Base-by-base conservation (phyloP, 2,797 vertebrate species). In the Melanotaenia trifasciata region DNA sequence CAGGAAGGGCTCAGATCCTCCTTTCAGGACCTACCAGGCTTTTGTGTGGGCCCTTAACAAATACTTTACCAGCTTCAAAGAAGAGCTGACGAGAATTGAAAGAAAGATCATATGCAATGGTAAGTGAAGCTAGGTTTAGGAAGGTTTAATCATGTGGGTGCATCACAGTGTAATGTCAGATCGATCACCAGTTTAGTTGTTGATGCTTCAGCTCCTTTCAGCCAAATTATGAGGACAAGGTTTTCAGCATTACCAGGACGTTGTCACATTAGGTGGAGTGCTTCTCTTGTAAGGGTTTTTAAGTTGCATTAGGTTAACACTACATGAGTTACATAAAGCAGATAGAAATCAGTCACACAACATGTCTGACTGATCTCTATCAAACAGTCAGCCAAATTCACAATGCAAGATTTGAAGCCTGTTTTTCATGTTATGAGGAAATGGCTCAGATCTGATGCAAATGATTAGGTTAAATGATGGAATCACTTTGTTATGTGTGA, bases 41-140 rank as follows among this genome's bases (percentile, higher is more conserved):
- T 99, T 99, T 72, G 97, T 99, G 88, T 98, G 97, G 97, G 97
- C 97, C 0, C 94, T 99, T 61, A 98, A 98, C 92, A 99, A 98
- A 80, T 98, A 97, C 79, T 99, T 99, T 28, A 95, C 95, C 80
- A 94, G 93, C 84, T 99, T 99, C 91, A 98, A 98, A 84, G 93
- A 97, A 79, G 97, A 99, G 73, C 95, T 99, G 57, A 93, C 95
- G 4, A 92, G 95, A 30, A 97, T 99, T 60, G 98, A 99, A 88
- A 96, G 93, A 72, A 95, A 94, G 58, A 93, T 99, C 78, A 96
- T 99, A 78, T 94, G 92, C 72, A 96, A 97, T 88, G 97, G 98
- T 95, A 94, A 81, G 90, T 88, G 20, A 40, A 51, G 32, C 33
- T 38, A 2, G 58, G 35, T 38, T 67, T 26, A 22, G 6, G 8